phyloP scores from a whole-genome alignment of 1,140 invertebrate species.

The Chymomyza costata region DNA sequence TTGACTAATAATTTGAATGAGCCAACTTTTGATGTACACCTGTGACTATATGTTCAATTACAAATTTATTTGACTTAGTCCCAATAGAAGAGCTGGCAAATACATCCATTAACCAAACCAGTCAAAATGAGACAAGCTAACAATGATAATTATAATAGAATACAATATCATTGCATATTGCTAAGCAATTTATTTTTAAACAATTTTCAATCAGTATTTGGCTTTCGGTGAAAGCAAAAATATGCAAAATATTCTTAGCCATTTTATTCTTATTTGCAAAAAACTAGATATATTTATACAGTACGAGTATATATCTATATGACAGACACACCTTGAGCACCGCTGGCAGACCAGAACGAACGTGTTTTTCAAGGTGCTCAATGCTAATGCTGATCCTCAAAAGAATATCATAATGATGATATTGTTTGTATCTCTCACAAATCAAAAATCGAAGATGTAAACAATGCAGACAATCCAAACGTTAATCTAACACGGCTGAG shows the following conservation, averaged over 20 bases:
- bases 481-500: constrained; percentile 9
- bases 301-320: constrained; percentile 9
- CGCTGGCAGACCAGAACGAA: not conserved
- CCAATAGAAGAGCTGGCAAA: constrained; percentile 28
- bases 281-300: constrained; percentile 7
- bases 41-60: constrained; percentile 70
- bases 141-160: constrained; percentile 36
- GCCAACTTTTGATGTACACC: constrained; percentile 63
- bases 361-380: constrained; percentile 12
- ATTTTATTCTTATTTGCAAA: not conserved
- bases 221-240: constrained; percentile 9
- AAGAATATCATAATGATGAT: too few species aligned
- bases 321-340: too few species aligned
- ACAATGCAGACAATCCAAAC: constrained; percentile 44
- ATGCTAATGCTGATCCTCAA: too few species aligned
- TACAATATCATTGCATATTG: constrained; percentile 17
- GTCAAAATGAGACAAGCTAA: constrained; percentile 8
- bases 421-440: too few species aligned
- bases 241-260: constrained; percentile 3
- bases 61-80: constrained; percentile 58
- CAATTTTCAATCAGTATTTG: too few species aligned
- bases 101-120: too few species aligned
- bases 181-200: constrained; percentile 29
- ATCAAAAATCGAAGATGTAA: constrained; percentile 69
- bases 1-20: constrained; percentile 66